Percentiles rank a stretch among this genome's conserved stretches.
These are phyloP conservation scores for Drosophila subquinaria DNA, from an alignment of 2,888 invertebrate species.

Conservation along the genomic window DNA sequence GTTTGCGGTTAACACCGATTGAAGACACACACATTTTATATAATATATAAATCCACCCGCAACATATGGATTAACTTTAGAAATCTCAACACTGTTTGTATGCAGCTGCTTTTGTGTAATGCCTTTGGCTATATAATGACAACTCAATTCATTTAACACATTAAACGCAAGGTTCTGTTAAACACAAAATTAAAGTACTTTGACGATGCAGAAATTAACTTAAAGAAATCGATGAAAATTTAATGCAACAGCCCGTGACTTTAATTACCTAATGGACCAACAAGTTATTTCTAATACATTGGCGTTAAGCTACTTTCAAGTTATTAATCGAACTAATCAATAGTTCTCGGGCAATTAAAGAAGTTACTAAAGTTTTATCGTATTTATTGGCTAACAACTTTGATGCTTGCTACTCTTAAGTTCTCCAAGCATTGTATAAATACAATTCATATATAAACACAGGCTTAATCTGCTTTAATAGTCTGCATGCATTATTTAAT, in stretches of 20 bases:
- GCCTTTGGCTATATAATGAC: constrained; percentile 5
- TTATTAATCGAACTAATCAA: neutral
- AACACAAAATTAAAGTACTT: neutral
- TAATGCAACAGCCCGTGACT: neutral
- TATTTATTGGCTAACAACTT: neutral
- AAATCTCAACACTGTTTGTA: neutral
- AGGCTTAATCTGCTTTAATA: neutral
- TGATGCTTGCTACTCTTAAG: no score
- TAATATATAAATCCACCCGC: neutral
- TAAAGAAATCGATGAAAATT: neutral
- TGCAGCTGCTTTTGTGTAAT: constrained; percentile 5
- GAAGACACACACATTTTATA: neutral
- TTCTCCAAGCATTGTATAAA: neutral
- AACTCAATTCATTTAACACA: constrained; percentile 4
- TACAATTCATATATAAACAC: neutral
- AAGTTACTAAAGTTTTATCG: no score
- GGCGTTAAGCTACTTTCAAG: neutral
- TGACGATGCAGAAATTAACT: neutral
- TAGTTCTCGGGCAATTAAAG: no score
- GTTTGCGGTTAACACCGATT: neutral
- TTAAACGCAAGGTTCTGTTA: neutral
- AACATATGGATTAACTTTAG: neutral
- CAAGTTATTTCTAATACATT: neutral
- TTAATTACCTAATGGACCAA: neutral
- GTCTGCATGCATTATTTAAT: neutral